These are phyloP conservation scores for Ctenicera cuprea DNA, from an alignment of 2,888 invertebrate genomes.

Conservation along the genomic window DNA sequence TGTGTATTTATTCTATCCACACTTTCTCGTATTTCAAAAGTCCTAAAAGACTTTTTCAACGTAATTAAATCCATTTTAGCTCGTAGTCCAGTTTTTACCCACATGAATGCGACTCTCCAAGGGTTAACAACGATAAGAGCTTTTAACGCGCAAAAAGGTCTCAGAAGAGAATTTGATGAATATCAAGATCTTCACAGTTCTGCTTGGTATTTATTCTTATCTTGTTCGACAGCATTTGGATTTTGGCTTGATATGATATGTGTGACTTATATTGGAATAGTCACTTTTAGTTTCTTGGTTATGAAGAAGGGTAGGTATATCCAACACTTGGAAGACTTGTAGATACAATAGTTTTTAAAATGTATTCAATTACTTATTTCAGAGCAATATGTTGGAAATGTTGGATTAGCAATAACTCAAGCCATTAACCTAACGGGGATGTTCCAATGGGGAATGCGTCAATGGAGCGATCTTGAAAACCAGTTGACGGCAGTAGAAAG, in stretches of 20 bases:
- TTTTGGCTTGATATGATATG: constrained; percentile 84
- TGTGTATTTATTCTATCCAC: background rate
- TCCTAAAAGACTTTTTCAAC: background rate
- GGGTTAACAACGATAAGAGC: constrained; percentile 85
- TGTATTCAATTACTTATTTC: background rate
- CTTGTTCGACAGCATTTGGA: constrained; percentile 80
- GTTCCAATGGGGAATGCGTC: constrained; percentile 89
- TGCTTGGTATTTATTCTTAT: constrained; percentile 82
- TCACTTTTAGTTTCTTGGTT: constrained; percentile 80
- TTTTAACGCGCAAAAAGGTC: constrained; percentile 77
- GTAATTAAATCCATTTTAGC: constrained; percentile 72
- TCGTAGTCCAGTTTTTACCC: constrained; percentile 84
- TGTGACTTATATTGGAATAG: constrained; percentile 78
- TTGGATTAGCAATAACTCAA: constrained; percentile 69
- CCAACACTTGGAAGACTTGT: background rate
- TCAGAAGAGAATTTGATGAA: constrained; percentile 77
- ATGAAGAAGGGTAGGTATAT: constrained; percentile 63
- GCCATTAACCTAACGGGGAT: constrained; percentile 71
- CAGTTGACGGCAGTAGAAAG: constrained; percentile 94
- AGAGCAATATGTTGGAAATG: constrained; percentile 66
- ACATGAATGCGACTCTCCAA: constrained; percentile 82
- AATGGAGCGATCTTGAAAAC: constrained; percentile 74
- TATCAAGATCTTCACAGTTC: constrained; percentile 80
- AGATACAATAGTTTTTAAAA: background rate
- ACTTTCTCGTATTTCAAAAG: background rate